phyloP scores from a whole-genome alignment of 2,888 invertebrate species.

The Eristalinus sepulchralis region DNA sequence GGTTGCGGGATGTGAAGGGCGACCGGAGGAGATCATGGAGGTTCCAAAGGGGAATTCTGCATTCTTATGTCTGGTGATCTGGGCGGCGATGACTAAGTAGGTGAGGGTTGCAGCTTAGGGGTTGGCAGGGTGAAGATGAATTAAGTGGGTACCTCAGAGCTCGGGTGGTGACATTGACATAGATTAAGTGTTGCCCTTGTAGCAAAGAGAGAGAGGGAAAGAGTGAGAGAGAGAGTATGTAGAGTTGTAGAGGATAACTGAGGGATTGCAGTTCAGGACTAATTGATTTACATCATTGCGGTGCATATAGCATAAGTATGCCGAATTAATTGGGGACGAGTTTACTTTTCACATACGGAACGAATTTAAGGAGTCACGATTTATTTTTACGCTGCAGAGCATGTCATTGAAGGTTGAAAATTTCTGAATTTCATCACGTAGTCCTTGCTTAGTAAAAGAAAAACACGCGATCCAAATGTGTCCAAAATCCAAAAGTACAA shows the following conservation, averaged over 20 bases:
- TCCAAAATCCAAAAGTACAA: too few species aligned
- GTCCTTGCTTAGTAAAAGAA: too few species aligned
- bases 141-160: neutral
- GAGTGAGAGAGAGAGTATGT: neutral
- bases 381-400: too few species aligned
- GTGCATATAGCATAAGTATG: neutral
- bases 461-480: too few species aligned
- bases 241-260: too few species aligned
- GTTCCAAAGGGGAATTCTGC: neutral
- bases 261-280: neutral
- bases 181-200: neutral
- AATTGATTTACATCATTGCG: neutral
- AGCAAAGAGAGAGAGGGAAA: neutral
- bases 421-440: too few species aligned
- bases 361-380: too few species aligned
- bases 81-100: neutral
- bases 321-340: too few species aligned
- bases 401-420: too few species aligned
- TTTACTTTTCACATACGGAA: too few species aligned
- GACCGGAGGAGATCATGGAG: constrained; percentile 52
- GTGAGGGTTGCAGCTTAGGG: neutral
- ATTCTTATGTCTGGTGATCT: neutral
- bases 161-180: neutral
- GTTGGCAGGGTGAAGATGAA: neutral
- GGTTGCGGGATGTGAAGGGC: constrained; percentile 37